phyloP scores from a whole-genome alignment of 1,140 invertebrate species.

The Monochamus saltuarius region DNA sequence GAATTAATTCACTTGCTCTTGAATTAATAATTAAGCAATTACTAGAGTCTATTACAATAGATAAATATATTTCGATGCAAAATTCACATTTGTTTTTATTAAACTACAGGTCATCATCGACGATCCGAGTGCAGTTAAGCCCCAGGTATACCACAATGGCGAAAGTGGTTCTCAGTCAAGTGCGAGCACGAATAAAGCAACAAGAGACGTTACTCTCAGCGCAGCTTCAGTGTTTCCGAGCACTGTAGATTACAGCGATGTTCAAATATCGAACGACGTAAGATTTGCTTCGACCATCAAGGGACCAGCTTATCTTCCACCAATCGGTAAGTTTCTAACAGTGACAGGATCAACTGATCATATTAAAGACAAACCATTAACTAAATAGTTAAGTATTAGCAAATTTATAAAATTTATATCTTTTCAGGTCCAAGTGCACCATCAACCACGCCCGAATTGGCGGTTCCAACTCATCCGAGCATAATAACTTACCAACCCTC shows the following conservation, averaged over 20 bases:
- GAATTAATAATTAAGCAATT: no score
- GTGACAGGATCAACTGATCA: no score
- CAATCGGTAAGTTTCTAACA: conserved; percentile 24
- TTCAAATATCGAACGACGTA: conserved; percentile 40
- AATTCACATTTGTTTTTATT: no score
- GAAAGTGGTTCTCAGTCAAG: conserved; percentile 19
- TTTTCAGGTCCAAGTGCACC: not conserved
- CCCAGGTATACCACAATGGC: conserved; percentile 26
- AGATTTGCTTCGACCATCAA: conserved; percentile 42
- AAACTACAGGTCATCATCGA: conserved; percentile 1
- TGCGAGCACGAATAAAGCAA: conserved; percentile 31
- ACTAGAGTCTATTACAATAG: no score
- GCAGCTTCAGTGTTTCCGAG: conserved; percentile 34
- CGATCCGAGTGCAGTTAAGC: conserved; percentile 14
- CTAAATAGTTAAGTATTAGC: no score
- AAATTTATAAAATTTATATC: not conserved
- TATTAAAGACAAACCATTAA: no score
- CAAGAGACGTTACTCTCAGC: conserved; percentile 29
- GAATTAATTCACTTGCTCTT: no score
- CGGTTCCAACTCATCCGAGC: conserved; percentile 9
- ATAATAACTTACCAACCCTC: conserved; percentile 11
- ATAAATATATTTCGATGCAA: no score
- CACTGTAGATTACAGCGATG: conserved; percentile 48
- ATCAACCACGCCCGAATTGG: conserved; percentile 4
- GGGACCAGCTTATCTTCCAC: conserved; percentile 46